Evolutionary conservation across 2,797 vertebrate genomes (phyloP).

Genomic region (Sarcophilus harrisii): DNA sequence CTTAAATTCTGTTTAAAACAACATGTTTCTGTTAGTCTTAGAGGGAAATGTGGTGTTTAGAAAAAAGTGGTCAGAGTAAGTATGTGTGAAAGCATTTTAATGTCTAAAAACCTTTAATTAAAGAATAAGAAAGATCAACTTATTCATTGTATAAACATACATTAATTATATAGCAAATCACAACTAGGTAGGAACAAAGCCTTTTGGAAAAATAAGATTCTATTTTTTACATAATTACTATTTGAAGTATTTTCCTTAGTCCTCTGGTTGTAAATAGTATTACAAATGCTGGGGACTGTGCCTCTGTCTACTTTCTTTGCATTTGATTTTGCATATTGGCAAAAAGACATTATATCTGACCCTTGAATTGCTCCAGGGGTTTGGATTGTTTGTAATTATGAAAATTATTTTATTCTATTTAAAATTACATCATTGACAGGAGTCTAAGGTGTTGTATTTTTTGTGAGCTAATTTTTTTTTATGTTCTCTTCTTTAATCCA

Average conservation of each 20-base stretch:
- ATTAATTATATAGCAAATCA: neutral
- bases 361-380: neutral
- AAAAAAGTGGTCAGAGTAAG: neutral
- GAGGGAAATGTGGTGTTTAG: neutral
- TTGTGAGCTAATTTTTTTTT: neutral
- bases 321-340: neutral
- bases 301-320: neutral
- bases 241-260: neutral
- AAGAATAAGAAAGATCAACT: neutral
- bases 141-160: neutral
- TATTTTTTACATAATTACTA: neutral
- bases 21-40: too few relatives aligned
- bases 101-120: neutral
- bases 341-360: neutral
- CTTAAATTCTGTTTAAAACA: too few relatives aligned
- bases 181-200: neutral
- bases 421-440: neutral
- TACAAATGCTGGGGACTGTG: neutral
- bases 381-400: neutral
- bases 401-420: neutral
- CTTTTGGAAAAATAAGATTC: neutral
- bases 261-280: neutral
- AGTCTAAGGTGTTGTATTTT: neutral
- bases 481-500: too few relatives aligned
- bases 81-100: neutral